Percentiles rank a stretch among this genome's conserved stretches.
Evolutionary conservation across 2,113 vertebrate species (phyloP).

Genomic region (Odontophorus gujanensis): DNA sequence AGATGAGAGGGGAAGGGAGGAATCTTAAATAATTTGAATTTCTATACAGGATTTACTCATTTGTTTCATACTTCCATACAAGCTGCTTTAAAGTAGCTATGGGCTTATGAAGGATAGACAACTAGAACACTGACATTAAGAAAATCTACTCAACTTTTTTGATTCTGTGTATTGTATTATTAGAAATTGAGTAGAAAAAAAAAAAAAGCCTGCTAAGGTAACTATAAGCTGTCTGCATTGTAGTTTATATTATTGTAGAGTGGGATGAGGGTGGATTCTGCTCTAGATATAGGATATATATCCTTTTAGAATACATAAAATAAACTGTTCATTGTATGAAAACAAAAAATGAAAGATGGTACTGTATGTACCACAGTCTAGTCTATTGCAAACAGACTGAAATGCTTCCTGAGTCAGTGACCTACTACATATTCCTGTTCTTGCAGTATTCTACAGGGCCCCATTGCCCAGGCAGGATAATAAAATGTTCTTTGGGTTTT

Average conservation of each 20-base stretch:
- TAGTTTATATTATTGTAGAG: neutral
- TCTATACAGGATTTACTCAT: neutral
- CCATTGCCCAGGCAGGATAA: constrained; percentile 8
- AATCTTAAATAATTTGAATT: neutral
- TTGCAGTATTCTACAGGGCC: neutral
- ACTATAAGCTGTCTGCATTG: neutral
- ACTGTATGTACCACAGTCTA: neutral
- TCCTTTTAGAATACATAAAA: neutral
- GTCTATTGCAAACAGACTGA: neutral
- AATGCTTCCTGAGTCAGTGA: neutral
- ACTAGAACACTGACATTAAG: neutral
- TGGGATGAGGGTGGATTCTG: neutral
- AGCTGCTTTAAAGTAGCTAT: neutral
- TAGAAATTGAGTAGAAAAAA: neutral
- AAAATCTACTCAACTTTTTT: neutral
- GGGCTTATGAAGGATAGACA: neutral
- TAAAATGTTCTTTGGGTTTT: constrained; percentile 53
- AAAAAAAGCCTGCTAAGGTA: neutral
- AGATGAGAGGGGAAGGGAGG: neutral
- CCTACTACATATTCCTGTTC: neutral
- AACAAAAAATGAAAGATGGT: neutral
- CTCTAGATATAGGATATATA: neutral
- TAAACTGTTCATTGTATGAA: neutral
- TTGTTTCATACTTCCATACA: neutral
- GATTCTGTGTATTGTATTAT: neutral